Conservation (phyloP, 2,113 vertebrate species). For the Albula glossodonta region DNA sequence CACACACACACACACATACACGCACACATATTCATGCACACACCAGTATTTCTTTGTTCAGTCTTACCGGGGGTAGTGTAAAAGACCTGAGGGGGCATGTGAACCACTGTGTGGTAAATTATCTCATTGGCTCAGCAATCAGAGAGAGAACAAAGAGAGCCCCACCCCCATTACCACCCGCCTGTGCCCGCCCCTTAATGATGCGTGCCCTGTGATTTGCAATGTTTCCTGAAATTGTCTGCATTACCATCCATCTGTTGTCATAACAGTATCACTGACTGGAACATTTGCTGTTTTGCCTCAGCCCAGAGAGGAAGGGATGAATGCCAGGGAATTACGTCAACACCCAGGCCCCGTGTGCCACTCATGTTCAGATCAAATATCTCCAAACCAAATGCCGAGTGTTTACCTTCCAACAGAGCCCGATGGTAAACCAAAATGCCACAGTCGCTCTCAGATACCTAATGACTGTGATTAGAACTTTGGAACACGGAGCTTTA, state of each 20-base stretch:
- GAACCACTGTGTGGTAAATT: not conserved
- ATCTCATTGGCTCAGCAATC: not conserved
- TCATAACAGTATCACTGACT: not conserved
- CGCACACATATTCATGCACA: too few relatives aligned
- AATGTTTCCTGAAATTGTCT: conserved; percentile 5
- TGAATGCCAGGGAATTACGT: not conserved
- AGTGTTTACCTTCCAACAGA: not conserved
- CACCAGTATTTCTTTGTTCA: not conserved
- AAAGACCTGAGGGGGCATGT: not conserved
- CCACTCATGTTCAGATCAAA: not conserved
- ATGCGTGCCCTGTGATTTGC: not conserved
- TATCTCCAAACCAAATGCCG: not conserved
- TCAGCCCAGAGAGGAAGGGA: not conserved
- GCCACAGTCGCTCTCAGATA: not conserved
- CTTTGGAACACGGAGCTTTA: too few relatives aligned
- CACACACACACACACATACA: too few relatives aligned
- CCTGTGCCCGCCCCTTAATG: not conserved
- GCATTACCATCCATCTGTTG: conserved; percentile 4
- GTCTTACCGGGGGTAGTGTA: not conserved
- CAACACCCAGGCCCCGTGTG: not conserved
- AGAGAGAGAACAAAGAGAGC: not conserved
- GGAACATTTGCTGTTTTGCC: not conserved
- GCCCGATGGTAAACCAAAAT: not conserved
- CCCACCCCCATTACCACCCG: not conserved
- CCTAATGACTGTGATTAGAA: too few relatives aligned